phyloP scores from a whole-genome alignment of 2,113 vertebrate genomes.

The Scomber colias region DNA sequence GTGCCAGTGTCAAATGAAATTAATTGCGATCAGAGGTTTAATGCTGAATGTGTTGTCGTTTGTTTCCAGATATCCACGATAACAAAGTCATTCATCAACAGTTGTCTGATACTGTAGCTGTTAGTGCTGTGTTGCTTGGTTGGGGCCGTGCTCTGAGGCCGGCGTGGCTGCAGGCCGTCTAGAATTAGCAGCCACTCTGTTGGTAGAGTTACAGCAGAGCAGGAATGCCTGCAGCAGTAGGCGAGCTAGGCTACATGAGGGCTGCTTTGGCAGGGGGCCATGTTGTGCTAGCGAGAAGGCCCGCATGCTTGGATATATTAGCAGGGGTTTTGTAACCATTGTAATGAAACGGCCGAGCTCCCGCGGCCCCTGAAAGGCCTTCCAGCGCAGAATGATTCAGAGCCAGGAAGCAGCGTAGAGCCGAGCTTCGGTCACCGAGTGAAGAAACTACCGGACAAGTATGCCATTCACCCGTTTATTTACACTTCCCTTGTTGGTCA shows the following conservation, averaged over 20 bases:
- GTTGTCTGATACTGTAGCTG: slow-evolving; percentile 4
- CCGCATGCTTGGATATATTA: slow-evolving; percentile 76
- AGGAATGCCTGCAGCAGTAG: slow-evolving; percentile 66
- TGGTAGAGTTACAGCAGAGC: slow-evolving; percentile 57
- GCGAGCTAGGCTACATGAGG: slow-evolving; percentile 53
- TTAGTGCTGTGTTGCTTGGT: slow-evolving; percentile 32
- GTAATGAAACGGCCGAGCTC: slow-evolving; percentile 65
- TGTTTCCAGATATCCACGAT: neutral
- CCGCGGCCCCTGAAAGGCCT: slow-evolving; percentile 64
- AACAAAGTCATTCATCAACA: slow-evolving; percentile 18
- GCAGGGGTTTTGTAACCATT: slow-evolving; percentile 76
- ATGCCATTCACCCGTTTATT: slow-evolving; percentile 68
- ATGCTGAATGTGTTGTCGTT: neutral
- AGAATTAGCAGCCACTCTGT: slow-evolving; percentile 58
- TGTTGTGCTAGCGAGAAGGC: slow-evolving; percentile 73
- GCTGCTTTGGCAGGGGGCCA: slow-evolving; percentile 75
- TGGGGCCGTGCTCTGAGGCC: slow-evolving; percentile 4
- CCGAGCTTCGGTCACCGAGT: slow-evolving; percentile 30
- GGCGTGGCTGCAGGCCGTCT: slow-evolving; percentile 24
- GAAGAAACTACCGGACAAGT: slow-evolving; percentile 61
- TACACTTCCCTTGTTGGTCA: slow-evolving; percentile 65
- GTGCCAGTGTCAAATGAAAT: neutral
- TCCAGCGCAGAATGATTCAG: slow-evolving; percentile 64
- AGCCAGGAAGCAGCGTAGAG: slow-evolving; percentile 54
- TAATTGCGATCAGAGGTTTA: neutral